Percentiles rank a stretch among this genome's conserved stretches.
Evolutionary conservation across 1,140 invertebrate genomes (phyloP).

Genomic region (Alviniconcha marisindica): DNA sequence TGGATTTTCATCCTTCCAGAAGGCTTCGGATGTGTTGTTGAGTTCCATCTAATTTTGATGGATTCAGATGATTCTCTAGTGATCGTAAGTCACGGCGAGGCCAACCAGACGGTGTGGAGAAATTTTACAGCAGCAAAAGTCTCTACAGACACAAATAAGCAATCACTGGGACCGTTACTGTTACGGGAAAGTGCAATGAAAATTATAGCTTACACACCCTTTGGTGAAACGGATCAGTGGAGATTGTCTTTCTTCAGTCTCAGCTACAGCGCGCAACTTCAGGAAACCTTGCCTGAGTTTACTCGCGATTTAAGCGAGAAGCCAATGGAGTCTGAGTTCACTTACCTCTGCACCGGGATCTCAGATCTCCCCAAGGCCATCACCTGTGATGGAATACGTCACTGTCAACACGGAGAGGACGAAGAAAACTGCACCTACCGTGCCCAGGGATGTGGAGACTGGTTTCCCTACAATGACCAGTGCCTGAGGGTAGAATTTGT

Average conservation of each 20-base stretch:
- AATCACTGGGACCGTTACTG: neutral
- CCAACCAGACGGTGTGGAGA: neutral
- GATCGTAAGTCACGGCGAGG: neutral
- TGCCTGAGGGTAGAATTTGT: slow-evolving; percentile 3
- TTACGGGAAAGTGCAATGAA: neutral
- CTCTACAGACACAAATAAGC: neutral
- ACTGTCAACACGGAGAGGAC: slow-evolving; percentile 18
- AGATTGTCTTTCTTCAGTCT: neutral
- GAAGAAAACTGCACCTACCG: neutral
- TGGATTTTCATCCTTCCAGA: neutral
- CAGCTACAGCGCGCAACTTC: neutral
- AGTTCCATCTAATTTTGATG: neutral
- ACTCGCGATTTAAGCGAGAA: too few species aligned
- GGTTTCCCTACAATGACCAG: slow-evolving; percentile 12
- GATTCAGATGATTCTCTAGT: neutral
- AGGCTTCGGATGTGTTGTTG: neutral
- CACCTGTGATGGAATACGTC: slow-evolving; percentile 1
- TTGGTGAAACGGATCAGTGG: neutral
- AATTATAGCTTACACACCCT: neutral
- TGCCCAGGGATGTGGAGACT: neutral
- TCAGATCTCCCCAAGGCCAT: neutral
- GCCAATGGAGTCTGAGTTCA: neutral
- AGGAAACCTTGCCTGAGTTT: neutral
- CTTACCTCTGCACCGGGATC: neutral
- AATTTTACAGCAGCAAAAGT: neutral